Conservation (phyloP, 2,888 invertebrate genomes). For the Thera obeliscata region DNA sequence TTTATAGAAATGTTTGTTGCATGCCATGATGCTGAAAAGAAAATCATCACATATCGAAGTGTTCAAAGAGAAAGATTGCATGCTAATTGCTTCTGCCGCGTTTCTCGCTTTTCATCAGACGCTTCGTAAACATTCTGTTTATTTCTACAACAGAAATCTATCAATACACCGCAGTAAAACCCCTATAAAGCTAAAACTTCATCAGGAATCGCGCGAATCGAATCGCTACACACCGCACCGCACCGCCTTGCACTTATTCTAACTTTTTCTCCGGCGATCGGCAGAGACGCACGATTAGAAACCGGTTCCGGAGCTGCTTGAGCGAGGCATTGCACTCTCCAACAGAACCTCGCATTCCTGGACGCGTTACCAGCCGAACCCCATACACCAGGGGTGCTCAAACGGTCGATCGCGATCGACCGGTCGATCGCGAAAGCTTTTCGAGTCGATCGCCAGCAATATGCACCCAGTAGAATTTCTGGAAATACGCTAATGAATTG, state of each 20-base stretch:
- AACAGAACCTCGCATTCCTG: conserved; percentile 51
- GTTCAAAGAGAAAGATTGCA: background rate
- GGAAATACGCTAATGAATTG: too few species aligned
- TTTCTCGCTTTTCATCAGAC: background rate
- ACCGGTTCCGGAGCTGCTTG: conserved; percentile 69
- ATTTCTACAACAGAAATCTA: conserved; percentile 14
- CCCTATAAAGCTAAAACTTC: conserved; percentile 29
- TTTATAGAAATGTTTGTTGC: too few species aligned
- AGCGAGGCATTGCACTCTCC: conserved; percentile 67
- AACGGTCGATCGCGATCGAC: too few species aligned
- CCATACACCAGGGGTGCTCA: conserved; percentile 31
- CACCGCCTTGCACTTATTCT: conserved; percentile 64
- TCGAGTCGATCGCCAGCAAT: too few species aligned
- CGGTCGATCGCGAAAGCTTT: too few species aligned
- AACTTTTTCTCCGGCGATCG: conserved; percentile 74
- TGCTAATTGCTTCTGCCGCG: background rate
- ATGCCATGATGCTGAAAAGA: too few species aligned
- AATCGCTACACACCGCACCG: conserved; percentile 38
- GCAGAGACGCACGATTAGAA: conserved; percentile 76
- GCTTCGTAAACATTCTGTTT: background rate
- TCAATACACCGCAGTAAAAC: conserved; percentile 31
- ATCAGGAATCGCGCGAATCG: conserved; percentile 30
- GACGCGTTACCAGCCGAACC: conserved; percentile 52
- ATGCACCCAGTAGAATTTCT: too few species aligned
- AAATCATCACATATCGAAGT: too few species aligned